phyloP scores from a whole-genome alignment of 2,888 invertebrate species.

The Neoscelio sp. region DNA sequence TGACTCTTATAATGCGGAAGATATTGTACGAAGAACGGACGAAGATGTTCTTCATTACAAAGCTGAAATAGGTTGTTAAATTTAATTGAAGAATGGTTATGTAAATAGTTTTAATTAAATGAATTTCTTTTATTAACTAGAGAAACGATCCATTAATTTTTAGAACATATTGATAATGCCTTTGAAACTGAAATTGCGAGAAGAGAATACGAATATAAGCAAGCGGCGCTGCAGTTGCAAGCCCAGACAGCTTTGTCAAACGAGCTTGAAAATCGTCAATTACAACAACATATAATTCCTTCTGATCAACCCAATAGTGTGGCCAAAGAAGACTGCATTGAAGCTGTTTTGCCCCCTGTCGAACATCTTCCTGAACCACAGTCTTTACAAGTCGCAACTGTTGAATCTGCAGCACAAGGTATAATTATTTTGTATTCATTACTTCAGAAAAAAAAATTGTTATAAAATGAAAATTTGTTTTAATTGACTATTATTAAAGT shows the following conservation, averaged over 20 bases:
- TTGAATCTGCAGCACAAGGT: neutral
- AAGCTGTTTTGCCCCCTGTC: conserved; percentile 14
- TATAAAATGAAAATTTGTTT: no score
- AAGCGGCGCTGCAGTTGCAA: conserved; percentile 81
- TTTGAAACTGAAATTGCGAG: conserved; percentile 74
- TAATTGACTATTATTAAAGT: no score
- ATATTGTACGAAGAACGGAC: conserved; percentile 73
- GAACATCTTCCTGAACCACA: conserved; percentile 35
- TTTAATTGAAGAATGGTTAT: conserved; percentile 6
- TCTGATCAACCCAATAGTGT: conserved; percentile 32
- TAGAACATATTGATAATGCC: conserved; percentile 73
- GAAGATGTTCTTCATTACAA: conserved; percentile 74
- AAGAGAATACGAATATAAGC: conserved; percentile 84
- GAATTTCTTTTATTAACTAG: neutral
- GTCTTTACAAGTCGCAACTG: neutral
- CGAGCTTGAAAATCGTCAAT: conserved; percentile 50
- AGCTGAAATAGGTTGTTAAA: conserved; percentile 75
- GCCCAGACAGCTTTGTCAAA: conserved; percentile 57
- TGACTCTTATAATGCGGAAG: conserved; percentile 76
- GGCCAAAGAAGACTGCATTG: conserved; percentile 9
- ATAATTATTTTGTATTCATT: no score
- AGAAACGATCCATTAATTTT: conserved; percentile 12
- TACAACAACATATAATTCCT: conserved; percentile 7
- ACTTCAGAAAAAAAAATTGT: no score
- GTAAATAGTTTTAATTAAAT: conserved; percentile 1